Base-by-base conservation (phyloP, 2,888 invertebrate genomes). In the Rhagophthalmus giganteus region DNA sequence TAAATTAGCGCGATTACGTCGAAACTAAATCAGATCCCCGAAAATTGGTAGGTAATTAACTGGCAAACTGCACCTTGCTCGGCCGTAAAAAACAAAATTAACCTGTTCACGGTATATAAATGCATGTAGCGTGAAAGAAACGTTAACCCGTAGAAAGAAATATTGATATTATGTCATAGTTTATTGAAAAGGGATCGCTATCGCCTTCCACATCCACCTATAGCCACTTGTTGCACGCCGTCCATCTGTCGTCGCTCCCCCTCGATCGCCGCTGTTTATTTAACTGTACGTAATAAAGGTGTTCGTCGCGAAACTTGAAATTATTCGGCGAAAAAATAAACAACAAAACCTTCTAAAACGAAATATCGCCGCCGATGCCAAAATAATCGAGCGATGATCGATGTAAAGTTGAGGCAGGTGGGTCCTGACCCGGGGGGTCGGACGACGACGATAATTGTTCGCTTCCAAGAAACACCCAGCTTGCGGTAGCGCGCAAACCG, bases 61-160 rank as follows among this genome's bases (percentile, higher is more conserved):
- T 27, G 26, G 15, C 28, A 35, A 35, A 44, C 15, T 45, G 28
- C 35, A 45, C 12, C 25, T 12, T 13, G 45, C 30, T 12, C 37
- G 24, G 20, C 37, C 42, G 27, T 42, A 42, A 42, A 42, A 42
- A 24, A 34, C 34, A 28, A 34, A 20, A 40, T 39, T 45, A 28
- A 45, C 45, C 33, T 31, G 45, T 33, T 39, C 33, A 34, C 26
- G 45, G 51, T 45, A 27, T 26, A 33, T 39, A 51, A 51, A 45
- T 24, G 38, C 33, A 45, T 37, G 38, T 16, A 45, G 37, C 51
- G 51, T 39, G 33, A 45, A 48, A 37, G 24, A 46, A 52, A 31
- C 52, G 32, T 52, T 52, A 46, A 52, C 52, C 52, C 31, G 45
- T 46, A 31, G 51, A 51, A 51, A 46, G 35, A 51, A 40, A 46